A percentile compares a stretch with the other conserved stretches of the same genome.
phyloP scores from a whole-genome alignment of 2,888 invertebrate species.

The Hypsopygia costalis region DNA sequence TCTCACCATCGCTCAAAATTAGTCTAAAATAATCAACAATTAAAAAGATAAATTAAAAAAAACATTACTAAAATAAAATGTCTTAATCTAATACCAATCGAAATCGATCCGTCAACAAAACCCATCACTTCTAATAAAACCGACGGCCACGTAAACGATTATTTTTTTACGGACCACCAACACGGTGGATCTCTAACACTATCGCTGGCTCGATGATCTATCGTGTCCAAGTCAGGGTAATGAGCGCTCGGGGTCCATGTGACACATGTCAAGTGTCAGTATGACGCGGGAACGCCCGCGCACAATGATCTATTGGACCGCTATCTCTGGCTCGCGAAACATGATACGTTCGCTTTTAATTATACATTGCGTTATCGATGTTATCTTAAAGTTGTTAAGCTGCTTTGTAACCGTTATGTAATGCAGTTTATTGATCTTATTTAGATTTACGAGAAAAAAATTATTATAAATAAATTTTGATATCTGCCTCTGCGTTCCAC shows the following conservation, averaged over 20 bases:
- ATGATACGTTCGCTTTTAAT: constrained; percentile 59
- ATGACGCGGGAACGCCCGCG: constrained; percentile 68
- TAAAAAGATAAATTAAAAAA: no score
- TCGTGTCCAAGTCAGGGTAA: constrained; percentile 41
- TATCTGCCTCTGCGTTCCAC: no score
- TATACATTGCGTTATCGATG: constrained; percentile 33
- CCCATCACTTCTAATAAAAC: constrained; percentile 1
- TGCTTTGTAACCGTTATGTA: background rate
- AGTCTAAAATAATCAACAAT: no score
- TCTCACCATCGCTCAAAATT: no score
- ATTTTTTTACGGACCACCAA: constrained; percentile 66
- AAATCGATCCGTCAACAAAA: background rate
- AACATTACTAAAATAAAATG: background rate
- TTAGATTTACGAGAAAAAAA: no score
- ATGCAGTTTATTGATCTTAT: background rate
- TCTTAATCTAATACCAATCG: background rate
- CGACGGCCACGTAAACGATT: constrained; percentile 46
- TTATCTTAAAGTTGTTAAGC: constrained; percentile 11
- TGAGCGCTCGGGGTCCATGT: constrained; percentile 52
- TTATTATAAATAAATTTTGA: no score
- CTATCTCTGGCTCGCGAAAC: constrained; percentile 57
- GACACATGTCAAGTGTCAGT: constrained; percentile 73
- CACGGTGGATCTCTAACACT: constrained; percentile 61
- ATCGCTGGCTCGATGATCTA: constrained; percentile 71
- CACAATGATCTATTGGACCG: constrained; percentile 54